These are phyloP conservation scores for Smittia aterrima DNA, from an alignment of 2,888 invertebrate species.

Conservation along the genomic window DNA sequence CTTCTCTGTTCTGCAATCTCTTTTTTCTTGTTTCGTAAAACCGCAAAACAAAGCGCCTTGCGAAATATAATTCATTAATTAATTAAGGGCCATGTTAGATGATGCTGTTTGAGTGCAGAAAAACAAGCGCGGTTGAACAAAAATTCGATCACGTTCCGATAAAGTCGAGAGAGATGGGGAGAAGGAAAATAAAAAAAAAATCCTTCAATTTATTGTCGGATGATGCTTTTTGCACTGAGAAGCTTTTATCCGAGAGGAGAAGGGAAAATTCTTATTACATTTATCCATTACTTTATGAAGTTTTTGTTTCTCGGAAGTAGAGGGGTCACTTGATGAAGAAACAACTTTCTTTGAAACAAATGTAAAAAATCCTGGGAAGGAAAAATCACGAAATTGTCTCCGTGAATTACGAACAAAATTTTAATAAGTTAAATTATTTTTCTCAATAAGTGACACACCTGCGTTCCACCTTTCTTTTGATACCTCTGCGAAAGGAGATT, in stretches of 20 bases:
- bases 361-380: too few relatives aligned
- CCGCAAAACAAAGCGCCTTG: conserved; percentile 11
- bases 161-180: background rate
- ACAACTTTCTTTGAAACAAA: too few relatives aligned
- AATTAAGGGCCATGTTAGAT: conserved; percentile 41
- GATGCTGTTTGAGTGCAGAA: conserved; percentile 4
- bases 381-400: too few relatives aligned
- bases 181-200: background rate
- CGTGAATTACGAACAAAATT: too few relatives aligned
- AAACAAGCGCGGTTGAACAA: background rate
- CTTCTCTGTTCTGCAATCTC: background rate
- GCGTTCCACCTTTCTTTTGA: background rate
- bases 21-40: background rate
- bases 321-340: background rate
- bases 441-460: background rate
- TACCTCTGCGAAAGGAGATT: background rate
- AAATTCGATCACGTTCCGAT: background rate
- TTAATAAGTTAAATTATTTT: background rate
- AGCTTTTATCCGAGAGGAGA: background rate
- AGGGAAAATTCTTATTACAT: background rate
- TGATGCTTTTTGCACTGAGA: background rate
- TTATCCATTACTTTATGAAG: conserved; percentile 38
- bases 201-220: conserved; percentile 39
- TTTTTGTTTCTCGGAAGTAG: background rate
- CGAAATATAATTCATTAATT: conserved; percentile 32